Evolutionary conservation across 2,113 vertebrate genomes (phyloP), one percentile per base, ranked within the genome.

Genomic region (Macrotus californicus): DNA sequence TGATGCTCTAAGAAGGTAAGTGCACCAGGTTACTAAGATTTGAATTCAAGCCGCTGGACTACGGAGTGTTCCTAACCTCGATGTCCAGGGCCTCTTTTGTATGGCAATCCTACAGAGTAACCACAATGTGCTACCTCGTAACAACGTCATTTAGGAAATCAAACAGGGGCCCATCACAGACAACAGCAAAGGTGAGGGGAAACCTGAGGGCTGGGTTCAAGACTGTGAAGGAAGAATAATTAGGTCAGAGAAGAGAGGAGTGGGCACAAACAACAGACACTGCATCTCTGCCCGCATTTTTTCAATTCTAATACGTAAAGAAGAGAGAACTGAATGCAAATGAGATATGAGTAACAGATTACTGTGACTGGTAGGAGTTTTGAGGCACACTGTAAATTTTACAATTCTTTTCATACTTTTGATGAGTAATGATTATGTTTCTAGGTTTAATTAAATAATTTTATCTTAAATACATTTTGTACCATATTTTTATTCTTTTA

Each of bases 391-490:
- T 56, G 67, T 67, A 86, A 83, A 80, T 34, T 87, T 84, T 61
- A 61, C 13, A 61, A 87, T 70, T 84, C 29, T 59, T 89, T 91
- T 86, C 34, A 50, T 54, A 52, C 13, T 77, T 92, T 34, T 39
- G 73, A 86, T 80, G 31, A 85, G 52, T 75, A 93, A 85, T 48
- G n/a, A 64, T 6, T 46, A 21, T 72, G 52, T 67, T 66, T 81
- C 80, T 50, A 66, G 64, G 29, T 66, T 73, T 50, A 96, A 90
- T 66, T 80, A 93, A 89, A 56, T 67, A 50, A 86, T n/a, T 93
- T 90, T 90, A 70, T 54, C 34, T 14, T 87, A 91, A 77, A 34
- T 82, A 39, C 13, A 66, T 34, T 70, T 72, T 83, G 36, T 48
- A 81, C 15, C 29, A 66, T 31, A 91, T 36, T 89, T 89, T 73